Conservation (phyloP, 2,797 vertebrate species). For the Xenopus petersii region DNA sequence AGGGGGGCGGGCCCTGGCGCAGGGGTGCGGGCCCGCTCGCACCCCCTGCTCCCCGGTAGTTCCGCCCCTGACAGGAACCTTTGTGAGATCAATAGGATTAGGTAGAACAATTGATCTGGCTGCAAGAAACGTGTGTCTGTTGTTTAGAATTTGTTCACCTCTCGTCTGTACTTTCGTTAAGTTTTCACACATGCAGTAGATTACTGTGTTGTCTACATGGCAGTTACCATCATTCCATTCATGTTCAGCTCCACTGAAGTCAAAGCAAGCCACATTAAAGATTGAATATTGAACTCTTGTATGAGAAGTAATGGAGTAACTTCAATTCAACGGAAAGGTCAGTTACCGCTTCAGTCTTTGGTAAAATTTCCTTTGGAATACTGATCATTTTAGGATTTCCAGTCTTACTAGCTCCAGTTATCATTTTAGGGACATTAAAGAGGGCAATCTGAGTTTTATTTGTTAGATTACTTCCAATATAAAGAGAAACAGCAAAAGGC, state of each 20-base stretch:
- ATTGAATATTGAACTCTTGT: constrained; percentile 43
- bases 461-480: constrained; percentile 35
- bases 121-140: constrained; percentile 54
- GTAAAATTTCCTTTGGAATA: constrained; percentile 53
- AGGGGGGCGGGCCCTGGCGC: no score
- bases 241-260: constrained; percentile 50
- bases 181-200: constrained; percentile 61
- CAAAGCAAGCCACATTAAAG: constrained; percentile 60
- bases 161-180: rapidly evolving
- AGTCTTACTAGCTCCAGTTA: neutral
- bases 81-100: constrained; percentile 54
- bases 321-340: constrained; percentile 51
- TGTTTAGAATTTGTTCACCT: neutral
- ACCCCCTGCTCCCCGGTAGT: no score
- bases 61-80: no score
- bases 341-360: constrained; percentile 12
- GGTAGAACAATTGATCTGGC: constrained; percentile 57
- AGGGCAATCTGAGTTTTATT: constrained; percentile 33
- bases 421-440: constrained; percentile 49
- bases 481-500: constrained; percentile 55
- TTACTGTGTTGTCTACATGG: constrained; percentile 40
- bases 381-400: constrained; percentile 56
- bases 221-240: constrained; percentile 56
- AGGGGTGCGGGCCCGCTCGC: no score
- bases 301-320: constrained; percentile 7